Conservation (phyloP, 2,113 vertebrate genomes). For the Meleagris gallopavo region DNA sequence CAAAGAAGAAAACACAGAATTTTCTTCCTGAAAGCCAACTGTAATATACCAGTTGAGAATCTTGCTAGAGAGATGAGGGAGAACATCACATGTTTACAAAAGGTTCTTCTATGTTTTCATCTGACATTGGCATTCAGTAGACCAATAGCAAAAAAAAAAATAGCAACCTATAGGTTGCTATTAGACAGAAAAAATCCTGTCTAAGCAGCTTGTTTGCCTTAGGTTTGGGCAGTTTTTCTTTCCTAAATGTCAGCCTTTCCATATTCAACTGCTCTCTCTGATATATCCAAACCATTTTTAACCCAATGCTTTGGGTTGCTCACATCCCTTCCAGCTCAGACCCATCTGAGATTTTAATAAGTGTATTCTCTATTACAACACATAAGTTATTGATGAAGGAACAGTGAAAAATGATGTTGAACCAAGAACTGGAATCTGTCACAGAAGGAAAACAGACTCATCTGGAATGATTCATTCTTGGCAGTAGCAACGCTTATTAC, state of each 20-base stretch:
- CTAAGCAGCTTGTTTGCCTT: neutral
- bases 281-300: neutral
- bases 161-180: neutral
- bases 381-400: slow-evolving; percentile 4
- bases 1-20: neutral
- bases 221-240: neutral
- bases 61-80: neutral
- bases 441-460: slow-evolving; percentile 32
- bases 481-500: neutral
- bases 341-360: neutral
- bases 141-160: neutral
- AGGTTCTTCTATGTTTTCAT: neutral
- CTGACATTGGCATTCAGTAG: neutral
- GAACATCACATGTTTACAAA: neutral
- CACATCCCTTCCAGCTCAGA: neutral
- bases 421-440: slow-evolving; percentile 2
- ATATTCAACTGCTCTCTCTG: neutral
- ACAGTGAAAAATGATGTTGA: slow-evolving; percentile 2
- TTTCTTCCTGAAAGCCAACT: neutral
- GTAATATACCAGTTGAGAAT: neutral
- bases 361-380: neutral
- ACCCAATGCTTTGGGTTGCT: neutral
- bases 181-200: neutral
- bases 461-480: slow-evolving; percentile 29
- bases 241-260: neutral